phyloP scores from a whole-genome alignment of 2,113 vertebrate genomes.

The Spheniscus mendiculus region DNA sequence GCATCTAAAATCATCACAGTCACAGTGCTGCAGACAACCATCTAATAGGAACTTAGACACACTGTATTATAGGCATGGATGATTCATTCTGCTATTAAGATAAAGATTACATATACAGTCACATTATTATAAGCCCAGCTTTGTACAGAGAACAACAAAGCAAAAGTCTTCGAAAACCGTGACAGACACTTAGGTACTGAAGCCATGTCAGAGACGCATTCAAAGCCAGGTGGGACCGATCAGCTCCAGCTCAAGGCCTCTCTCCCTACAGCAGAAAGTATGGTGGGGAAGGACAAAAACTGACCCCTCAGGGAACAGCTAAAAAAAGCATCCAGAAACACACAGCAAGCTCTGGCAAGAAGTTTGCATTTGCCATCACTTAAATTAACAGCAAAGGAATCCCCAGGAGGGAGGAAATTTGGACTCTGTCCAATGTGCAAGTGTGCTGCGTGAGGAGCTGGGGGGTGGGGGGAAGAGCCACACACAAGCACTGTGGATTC shows the following conservation, averaged over 20 bases:
- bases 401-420: constrained; percentile 61
- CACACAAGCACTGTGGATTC: neutral
- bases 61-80: neutral
- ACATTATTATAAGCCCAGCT: neutral
- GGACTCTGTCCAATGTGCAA: constrained; percentile 40
- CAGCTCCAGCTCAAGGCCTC: constrained; percentile 17
- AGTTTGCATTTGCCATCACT: constrained; percentile 57
- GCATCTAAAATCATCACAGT: neutral
- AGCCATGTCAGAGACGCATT: neutral
- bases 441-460: constrained; percentile 1
- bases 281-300: constrained; percentile 49
- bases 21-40: neutral
- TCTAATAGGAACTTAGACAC: neutral
- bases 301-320: constrained; percentile 55
- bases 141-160: neutral
- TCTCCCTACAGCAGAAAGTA: neutral
- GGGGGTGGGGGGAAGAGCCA: neutral
- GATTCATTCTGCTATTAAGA: neutral
- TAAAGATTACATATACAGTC: neutral
- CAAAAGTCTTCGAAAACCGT: neutral
- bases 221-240: constrained; percentile 19
- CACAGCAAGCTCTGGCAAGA: constrained; percentile 66
- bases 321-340: constrained; percentile 62
- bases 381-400: constrained; percentile 66
- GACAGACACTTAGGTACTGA: neutral